Conservation (phyloP, 1,140 invertebrate species). For the Meteorus sp. region DNA sequence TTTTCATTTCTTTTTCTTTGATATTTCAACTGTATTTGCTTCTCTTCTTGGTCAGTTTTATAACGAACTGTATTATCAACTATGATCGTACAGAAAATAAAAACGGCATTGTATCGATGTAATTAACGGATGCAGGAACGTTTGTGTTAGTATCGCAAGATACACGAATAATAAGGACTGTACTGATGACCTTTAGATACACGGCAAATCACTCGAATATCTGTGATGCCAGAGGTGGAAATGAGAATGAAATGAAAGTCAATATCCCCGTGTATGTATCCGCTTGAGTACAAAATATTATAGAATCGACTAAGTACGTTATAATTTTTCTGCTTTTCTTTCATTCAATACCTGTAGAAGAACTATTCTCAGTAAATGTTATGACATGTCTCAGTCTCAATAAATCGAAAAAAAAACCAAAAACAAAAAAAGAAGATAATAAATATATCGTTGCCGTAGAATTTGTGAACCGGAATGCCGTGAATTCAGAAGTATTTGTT, state of each 20-base stretch:
- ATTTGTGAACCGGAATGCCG: slow-evolving; percentile 25
- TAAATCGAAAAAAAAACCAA: too few relatives aligned
- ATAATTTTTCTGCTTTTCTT: slow-evolving; percentile 14
- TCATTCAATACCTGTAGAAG: slow-evolving; percentile 5
- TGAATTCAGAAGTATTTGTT: slow-evolving; percentile 16
- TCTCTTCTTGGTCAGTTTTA: slow-evolving; percentile 14
- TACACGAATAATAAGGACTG: slow-evolving; percentile 12
- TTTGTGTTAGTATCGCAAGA: slow-evolving; percentile 14
- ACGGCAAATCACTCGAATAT: background rate
- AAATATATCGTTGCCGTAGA: slow-evolving; percentile 22
- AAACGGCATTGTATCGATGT: slow-evolving; percentile 20
- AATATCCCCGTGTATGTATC: slow-evolving; percentile 3
- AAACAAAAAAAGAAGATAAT: background rate
- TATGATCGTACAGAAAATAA: slow-evolving; percentile 27
- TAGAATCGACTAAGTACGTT: slow-evolving; percentile 18
- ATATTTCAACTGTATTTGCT: slow-evolving; percentile 13
- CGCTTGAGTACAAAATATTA: slow-evolving; percentile 6
- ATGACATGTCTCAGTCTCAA: slow-evolving; percentile 25
- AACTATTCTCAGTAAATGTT: slow-evolving; percentile 9
- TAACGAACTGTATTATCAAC: slow-evolving; percentile 14
- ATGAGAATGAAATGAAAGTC: slow-evolving; percentile 5
- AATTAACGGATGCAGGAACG: slow-evolving; percentile 23
- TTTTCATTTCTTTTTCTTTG: slow-evolving; percentile 11
- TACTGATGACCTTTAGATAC: background rate
- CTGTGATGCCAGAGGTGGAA: background rate